Conservation (phyloP, 2,888 invertebrate genomes). For the Stenchaetothrips biformis region DNA sequence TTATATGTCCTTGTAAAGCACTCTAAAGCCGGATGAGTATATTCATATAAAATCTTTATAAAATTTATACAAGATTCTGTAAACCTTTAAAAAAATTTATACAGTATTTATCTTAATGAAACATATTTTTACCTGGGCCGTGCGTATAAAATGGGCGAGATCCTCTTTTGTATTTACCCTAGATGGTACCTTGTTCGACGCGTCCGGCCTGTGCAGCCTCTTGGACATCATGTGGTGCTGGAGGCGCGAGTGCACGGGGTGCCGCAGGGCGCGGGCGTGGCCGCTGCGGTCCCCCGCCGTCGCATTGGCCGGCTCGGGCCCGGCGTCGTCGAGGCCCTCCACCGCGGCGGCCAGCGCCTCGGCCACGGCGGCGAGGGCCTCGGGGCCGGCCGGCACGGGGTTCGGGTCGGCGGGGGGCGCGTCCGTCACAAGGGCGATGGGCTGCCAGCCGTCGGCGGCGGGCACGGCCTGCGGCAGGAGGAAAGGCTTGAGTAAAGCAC, state of each 20-base stretch:
- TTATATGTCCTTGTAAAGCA: too few species aligned
- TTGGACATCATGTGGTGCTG: constrained; percentile 20
- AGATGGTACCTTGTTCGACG: not conserved
- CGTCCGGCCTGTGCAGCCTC: constrained; percentile 5
- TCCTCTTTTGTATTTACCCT: too few species aligned
- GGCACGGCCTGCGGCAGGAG: constrained; percentile 11
- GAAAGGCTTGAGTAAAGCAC: not conserved
- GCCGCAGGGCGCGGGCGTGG: not conserved
- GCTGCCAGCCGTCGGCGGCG: constrained; percentile 5
- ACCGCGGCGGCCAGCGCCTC: not conserved
- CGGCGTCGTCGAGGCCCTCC: not conserved
- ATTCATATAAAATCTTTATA: too few species aligned
- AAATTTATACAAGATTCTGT: too few species aligned
- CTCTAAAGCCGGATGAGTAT: too few species aligned
- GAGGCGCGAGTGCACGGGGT: constrained; percentile 12
- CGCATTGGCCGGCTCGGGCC: constrained; percentile 1
- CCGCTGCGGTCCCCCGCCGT: constrained; percentile 10
- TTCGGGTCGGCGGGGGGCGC: not conserved
- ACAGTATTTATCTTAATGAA: too few species aligned
- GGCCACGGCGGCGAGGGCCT: not conserved
- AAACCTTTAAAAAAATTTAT: too few species aligned
- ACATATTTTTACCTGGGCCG: too few species aligned
- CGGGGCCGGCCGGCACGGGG: not conserved
- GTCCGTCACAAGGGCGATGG: not conserved
- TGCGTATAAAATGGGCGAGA: too few species aligned